phyloP scores from a whole-genome alignment of 1,140 invertebrate species.

The Drosophila sulfurigaster region DNA sequence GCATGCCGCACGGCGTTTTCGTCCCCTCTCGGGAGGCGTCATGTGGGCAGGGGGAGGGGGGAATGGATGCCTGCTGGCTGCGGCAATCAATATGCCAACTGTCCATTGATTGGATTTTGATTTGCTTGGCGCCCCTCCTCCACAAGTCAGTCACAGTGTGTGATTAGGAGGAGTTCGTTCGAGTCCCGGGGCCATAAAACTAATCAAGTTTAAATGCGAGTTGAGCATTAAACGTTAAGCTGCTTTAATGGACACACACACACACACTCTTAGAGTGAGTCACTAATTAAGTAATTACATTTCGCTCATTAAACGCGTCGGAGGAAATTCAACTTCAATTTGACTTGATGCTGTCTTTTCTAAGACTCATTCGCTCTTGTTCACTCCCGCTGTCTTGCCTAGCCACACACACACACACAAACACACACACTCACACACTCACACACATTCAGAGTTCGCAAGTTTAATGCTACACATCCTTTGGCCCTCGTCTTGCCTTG shows the following conservation, averaged over 20 bases:
- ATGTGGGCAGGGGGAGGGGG: neutral
- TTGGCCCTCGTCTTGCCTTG: neutral
- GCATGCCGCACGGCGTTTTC: neutral
- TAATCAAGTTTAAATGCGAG: constrained; percentile 81
- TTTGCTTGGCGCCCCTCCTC: constrained; percentile 38
- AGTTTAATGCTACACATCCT: constrained; percentile 53
- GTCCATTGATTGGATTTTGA: constrained; percentile 77
- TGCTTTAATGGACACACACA: constrained; percentile 60
- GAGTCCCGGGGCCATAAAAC: constrained; percentile 62
- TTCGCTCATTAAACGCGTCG: constrained; percentile 75
- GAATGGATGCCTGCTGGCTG: neutral
- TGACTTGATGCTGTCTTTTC: constrained; percentile 66
- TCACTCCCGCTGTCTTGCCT: constrained; percentile 38
- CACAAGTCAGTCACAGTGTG: constrained; percentile 4
- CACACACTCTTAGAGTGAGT: constrained; percentile 22
- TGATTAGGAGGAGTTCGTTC: constrained; percentile 29
- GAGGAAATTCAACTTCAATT: constrained; percentile 77
- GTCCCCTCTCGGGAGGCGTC: neutral
- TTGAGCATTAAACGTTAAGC: constrained; percentile 65
- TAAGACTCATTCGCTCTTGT: constrained; percentile 6
- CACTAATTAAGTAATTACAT: constrained; percentile 83
- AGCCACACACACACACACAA: neutral
- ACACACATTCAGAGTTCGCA: constrained; percentile 7
- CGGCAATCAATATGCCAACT: constrained; percentile 74
- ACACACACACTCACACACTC: constrained; percentile 1